Conservation (phyloP, 2,888 invertebrate genomes). For the Dolomedes plantarius region DNA sequence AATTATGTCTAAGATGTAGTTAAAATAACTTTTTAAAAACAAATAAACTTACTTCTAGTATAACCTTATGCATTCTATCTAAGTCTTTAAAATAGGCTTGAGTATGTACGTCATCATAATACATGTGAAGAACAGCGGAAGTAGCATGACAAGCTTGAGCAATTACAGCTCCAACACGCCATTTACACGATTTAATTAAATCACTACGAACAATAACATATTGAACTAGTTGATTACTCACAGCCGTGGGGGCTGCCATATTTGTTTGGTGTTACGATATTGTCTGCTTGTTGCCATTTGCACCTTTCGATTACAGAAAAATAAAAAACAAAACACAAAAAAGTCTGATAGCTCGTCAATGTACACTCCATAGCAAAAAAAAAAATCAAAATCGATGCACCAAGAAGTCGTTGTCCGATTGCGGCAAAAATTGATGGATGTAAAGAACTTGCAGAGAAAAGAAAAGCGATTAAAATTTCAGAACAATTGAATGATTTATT, state of each 20-base stretch:
- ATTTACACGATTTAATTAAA: conserved; percentile 86
- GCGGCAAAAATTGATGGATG: too few relatives aligned
- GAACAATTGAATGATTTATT: too few relatives aligned
- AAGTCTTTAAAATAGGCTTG: conserved; percentile 88
- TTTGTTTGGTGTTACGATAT: not conserved
- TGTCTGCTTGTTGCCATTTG: too few relatives aligned
- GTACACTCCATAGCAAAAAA: too few relatives aligned
- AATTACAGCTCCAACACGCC: conserved; percentile 95
- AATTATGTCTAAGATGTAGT: too few relatives aligned
- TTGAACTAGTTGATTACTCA: conserved; percentile 81
- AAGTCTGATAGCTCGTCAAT: conserved; percentile 61
- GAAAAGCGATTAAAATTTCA: too few relatives aligned
- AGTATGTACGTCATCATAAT: conserved; percentile 86
- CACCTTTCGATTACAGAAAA: too few relatives aligned
- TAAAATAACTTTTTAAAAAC: too few relatives aligned
- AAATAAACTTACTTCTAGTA: conserved; percentile 63
- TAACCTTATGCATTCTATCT: conserved; percentile 94
- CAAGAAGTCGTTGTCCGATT: too few relatives aligned
- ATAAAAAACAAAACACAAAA: too few relatives aligned
- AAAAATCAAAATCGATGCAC: too few relatives aligned
- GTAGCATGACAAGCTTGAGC: conserved; percentile 90
- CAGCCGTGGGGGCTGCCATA: not conserved
- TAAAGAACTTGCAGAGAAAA: too few relatives aligned
- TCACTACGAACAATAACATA: conserved; percentile 95
- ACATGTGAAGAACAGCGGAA: conserved; percentile 86